phyloP scores from a whole-genome alignment of 2,888 invertebrate genomes.

The Sthenelais limicola region DNA sequence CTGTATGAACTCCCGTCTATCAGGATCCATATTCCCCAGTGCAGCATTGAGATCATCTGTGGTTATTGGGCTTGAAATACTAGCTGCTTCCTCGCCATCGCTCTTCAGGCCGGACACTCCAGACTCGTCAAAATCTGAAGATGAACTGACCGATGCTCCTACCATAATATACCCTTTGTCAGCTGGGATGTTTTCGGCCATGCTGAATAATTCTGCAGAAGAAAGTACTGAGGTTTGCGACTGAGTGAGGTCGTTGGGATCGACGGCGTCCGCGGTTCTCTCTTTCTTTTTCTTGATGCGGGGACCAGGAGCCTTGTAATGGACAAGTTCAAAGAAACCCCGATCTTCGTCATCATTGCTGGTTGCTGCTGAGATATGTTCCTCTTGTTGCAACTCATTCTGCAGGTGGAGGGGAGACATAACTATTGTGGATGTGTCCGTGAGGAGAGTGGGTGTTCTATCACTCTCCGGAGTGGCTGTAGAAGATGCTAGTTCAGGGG shows the following conservation, averaged over 20 bases:
- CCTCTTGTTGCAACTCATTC: background rate
- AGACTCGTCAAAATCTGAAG: constrained; percentile 18
- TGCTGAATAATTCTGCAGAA: constrained; percentile 4
- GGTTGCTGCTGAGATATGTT: background rate
- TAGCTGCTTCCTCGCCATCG: background rate
- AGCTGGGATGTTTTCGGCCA: background rate
- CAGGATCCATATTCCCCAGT: too few species aligned
- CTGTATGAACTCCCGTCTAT: too few species aligned
- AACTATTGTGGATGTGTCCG: too few species aligned
- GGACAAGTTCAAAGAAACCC: constrained; percentile 45
- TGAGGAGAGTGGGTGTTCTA: too few species aligned
- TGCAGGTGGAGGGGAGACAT: background rate
- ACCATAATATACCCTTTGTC: constrained; percentile 6
- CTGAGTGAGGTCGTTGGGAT: background rate
- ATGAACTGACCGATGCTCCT: constrained; percentile 11
- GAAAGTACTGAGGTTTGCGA: constrained; percentile 8
- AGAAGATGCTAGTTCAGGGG: background rate
- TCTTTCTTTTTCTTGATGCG: constrained; percentile 4
- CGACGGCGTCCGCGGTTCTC: background rate
- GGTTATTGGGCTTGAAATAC: too few species aligned
- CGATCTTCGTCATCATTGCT: constrained; percentile 27
- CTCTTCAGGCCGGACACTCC: too few species aligned
- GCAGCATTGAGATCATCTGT: too few species aligned
- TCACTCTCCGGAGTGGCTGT: too few species aligned
- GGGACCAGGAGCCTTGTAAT: constrained; percentile 47